Base-by-base conservation (phyloP, 2,888 invertebrate genomes). In the Eumacrocentrus americanus region DNA sequence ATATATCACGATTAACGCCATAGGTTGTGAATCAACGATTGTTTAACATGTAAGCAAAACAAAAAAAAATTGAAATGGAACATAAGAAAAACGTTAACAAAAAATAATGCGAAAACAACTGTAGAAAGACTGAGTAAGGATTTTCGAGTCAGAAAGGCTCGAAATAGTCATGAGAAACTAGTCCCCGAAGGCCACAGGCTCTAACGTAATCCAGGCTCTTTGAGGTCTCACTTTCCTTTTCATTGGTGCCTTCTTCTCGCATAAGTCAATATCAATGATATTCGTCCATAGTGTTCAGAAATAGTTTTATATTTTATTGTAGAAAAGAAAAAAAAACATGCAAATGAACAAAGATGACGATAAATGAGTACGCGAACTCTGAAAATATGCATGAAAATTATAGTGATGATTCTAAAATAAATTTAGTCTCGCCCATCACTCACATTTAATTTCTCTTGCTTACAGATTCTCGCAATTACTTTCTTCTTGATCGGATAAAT, bases 151-250 rank as follows among this genome's bases (percentile, higher is more conserved):
- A 64, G 52, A 62, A 64, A 63, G 73, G 70, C 76, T 74, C 77
- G 72, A 71, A 74, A 74, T 79, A 80, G 80, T 80, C 79, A 77
- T 76, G 67, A 72, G 65, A 73, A 79, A 78, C 79, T 79, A 79
- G 79, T 79, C 79, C 71, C 67, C 68, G 70, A 72, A 71, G 73
- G 70, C 73, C 68, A 71, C 72, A 71, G 72, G 72, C 53, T 58
- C 42, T 47, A 57, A 66, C 56, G 34, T 62, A 60, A 61, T 71
- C 70, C 73, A 75, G 72, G 67, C 72, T 75, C 76, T 71, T 62
- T 66, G 70, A 69, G 70, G 44, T 54, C 40, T 60, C 60, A 23
- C 40, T 50, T 48, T 16, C 14, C 16, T 50, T 16, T 50, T 14
- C 16, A 34, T 35, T 44, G 53, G 60, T 60, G 60, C 60, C 60